These are phyloP conservation scores for Anhinga rufa DNA, from an alignment of 2,113 vertebrate genomes.

Conservation along the genomic window DNA sequence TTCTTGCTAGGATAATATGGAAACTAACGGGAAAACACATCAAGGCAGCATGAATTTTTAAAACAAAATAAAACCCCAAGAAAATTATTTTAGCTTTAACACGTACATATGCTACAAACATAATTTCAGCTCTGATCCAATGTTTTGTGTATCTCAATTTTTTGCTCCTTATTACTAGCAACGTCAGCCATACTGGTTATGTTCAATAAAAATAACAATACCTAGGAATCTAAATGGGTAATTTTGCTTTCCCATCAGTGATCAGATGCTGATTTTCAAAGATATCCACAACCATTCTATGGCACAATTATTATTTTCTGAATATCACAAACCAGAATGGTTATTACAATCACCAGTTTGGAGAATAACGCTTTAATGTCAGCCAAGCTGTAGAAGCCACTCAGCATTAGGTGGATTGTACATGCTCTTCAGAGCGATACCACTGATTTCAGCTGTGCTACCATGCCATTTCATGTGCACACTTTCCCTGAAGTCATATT, in stretches of 20 bases:
- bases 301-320: background rate
- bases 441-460: background rate
- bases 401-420: background rate
- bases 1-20: background rate
- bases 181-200: background rate
- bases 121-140: background rate
- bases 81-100: background rate
- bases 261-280: background rate
- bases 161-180: background rate
- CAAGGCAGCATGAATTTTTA: background rate
- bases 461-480: background rate
- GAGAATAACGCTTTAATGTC: background rate
- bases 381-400: background rate
- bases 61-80: background rate
- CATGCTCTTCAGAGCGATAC: accelerated
- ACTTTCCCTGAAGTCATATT: background rate
- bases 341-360: background rate
- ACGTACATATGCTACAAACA: background rate
- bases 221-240: background rate
- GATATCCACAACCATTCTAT: background rate
- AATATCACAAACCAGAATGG: background rate
- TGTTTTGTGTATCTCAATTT: background rate
- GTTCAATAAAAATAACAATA: background rate
- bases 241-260: background rate
- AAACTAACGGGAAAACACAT: background rate